Evolutionary conservation across 2,797 vertebrate species (phyloP).

Genomic region (Lagodon rhomboides): DNA sequence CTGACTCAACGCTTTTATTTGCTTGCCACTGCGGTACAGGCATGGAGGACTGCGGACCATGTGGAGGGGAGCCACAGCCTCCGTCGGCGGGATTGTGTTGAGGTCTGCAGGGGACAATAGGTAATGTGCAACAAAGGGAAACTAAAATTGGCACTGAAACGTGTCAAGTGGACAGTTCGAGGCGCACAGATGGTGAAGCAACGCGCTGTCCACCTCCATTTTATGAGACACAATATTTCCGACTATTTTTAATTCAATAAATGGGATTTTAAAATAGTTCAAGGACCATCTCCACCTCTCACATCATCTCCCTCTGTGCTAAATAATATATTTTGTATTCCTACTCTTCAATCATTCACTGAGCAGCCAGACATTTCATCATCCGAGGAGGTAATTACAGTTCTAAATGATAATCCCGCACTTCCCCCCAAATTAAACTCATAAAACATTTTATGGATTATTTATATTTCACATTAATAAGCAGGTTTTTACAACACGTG

Average conservation of each 20-base stretch:
- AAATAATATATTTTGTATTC: constrained; percentile 46
- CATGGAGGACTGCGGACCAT: constrained; percentile 84
- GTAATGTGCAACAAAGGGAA: constrained; percentile 60
- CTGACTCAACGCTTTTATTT: constrained; percentile 89
- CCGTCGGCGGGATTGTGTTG: constrained; percentile 51
- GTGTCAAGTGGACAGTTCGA: constrained; percentile 44
- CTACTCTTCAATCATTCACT: constrained; percentile 21
- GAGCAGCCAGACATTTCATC: background rate
- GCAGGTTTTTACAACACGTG: background rate
- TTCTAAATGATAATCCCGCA: background rate
- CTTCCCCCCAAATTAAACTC: background rate
- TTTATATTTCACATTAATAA: background rate
- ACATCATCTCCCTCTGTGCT: constrained; percentile 21
- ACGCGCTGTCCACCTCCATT: constrained; percentile 25
- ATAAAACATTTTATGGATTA: background rate
- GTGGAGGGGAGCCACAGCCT: constrained; percentile 68
- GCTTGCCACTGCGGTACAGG: constrained; percentile 87
- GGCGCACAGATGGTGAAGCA: constrained; percentile 16
- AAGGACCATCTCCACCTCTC: background rate
- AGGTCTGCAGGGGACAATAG: constrained; percentile 67
- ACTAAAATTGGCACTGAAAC: constrained; percentile 25
- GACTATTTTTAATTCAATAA: constrained; percentile 12
- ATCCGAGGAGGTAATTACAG: background rate
- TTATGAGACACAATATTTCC: background rate
- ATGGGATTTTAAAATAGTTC: constrained; percentile 29